Conservation (phyloP, 2,113 vertebrate genomes). For the Brachypteracias leptosomus region DNA sequence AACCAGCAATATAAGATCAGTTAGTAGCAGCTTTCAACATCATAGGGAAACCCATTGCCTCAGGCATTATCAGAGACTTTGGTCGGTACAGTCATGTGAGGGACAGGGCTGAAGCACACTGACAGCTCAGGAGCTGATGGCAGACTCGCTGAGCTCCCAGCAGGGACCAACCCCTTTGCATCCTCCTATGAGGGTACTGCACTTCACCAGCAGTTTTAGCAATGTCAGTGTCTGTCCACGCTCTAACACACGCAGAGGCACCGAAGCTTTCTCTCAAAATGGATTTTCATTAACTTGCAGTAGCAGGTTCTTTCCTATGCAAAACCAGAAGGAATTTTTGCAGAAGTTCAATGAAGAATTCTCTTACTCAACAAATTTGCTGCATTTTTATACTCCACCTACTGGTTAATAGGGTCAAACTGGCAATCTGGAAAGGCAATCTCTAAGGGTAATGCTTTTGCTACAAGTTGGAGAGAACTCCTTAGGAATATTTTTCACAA, state of each 20-base stretch:
- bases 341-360: background rate
- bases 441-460: background rate
- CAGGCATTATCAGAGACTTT: background rate
- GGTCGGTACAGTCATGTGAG: background rate
- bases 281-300: background rate
- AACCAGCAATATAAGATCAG: background rate
- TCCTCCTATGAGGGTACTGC: background rate
- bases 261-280: background rate
- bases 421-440: background rate
- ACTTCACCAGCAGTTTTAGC: background rate
- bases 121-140: background rate
- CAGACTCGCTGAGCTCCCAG: background rate
- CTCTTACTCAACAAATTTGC: background rate
- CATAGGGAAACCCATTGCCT: background rate
- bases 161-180: background rate
- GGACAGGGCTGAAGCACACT: background rate
- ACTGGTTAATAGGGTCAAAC: background rate
- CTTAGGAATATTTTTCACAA: background rate
- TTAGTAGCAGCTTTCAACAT: background rate
- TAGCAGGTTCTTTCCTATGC: background rate
- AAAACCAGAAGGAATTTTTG: background rate
- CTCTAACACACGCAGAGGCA: background rate
- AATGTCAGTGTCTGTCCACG: background rate
- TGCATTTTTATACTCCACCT: background rate
- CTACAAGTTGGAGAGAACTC: background rate